Base-by-base conservation (phyloP, 2,888 invertebrate genomes). In the Chironomus riparius region DNA sequence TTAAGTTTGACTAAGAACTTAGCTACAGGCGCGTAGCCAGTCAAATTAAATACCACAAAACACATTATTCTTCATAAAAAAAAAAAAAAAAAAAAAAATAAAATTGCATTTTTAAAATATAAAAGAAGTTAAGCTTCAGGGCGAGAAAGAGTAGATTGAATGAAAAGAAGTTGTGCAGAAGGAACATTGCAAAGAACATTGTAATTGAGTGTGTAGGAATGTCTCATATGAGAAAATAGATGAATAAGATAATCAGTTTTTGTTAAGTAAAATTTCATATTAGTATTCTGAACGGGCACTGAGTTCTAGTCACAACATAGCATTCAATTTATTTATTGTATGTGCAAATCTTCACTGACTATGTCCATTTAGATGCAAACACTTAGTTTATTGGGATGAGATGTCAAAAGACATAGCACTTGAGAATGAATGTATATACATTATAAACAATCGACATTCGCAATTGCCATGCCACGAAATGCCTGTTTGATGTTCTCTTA, bases 331-430 rank as follows among this genome's bases (percentile, higher is more conserved):
- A 65, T 65, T 65, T 65, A 65, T 65, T 65, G 65, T 65, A 22
- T 65, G 65, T 65, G 65, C 65, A 65, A 13, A 65, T 65, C 24
- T 24, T 65, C 65, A 65, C 65, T 65, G 65, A 65, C 65, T 65
- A 24, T 24, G 65, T 65, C 65, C 65, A 65, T 65, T 65, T 24
- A 65, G 65, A 65, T 65, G 21, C 65, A 65, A 65, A 24, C 65
- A 65, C 65, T 65, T 65, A 65, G 65, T 24, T 65, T 65, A 56
- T 56, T 56, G 15, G 65, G 24, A 65, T 21, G 65, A 65, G 24
- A 68, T 68, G 68, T 28, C 68, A 68, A 68, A 68, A 68, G 38
- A 68, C 68, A 68, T 68, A 28, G 68, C 68, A 68, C 38, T 68
- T 68, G 68, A 68, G 65, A 21, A 56, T 56, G 15, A 15, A 56